Percentiles rank a stretch among this genome's conserved stretches.
Conservation (phyloP, 1,140 invertebrate species). For the Drosophila erecta region DNA sequence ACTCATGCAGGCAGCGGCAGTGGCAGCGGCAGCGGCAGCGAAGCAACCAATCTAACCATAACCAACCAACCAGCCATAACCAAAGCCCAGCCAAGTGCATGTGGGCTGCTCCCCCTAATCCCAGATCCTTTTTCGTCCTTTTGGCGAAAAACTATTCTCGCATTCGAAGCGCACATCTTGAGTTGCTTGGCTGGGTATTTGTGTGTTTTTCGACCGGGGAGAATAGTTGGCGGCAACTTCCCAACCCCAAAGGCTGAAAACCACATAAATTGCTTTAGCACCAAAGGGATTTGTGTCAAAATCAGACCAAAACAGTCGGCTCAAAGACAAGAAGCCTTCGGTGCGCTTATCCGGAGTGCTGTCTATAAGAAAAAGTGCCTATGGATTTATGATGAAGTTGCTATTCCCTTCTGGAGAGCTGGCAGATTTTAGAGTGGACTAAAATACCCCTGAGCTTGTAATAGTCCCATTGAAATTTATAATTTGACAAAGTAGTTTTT, state of each 20-base stretch:
- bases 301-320: constrained; percentile 70
- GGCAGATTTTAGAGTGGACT: background rate
- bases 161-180: constrained; percentile 52
- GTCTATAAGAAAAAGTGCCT: constrained; percentile 22
- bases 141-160: constrained; percentile 36
- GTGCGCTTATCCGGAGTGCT: constrained; percentile 13
- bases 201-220: constrained; percentile 23
- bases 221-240: constrained; percentile 28
- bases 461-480: background rate
- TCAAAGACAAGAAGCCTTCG: constrained; percentile 57
- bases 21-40: constrained; percentile 18
- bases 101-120: constrained; percentile 30
- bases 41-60: constrained; percentile 62
- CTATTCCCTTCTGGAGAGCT: constrained; percentile 23
- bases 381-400: constrained; percentile 23
- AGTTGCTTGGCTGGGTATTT: constrained; percentile 22
- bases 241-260: constrained; percentile 45
- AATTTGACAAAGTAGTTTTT: background rate
- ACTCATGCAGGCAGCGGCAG: constrained; percentile 53
- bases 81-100: constrained; percentile 68
- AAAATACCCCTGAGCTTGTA: background rate
- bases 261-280: constrained; percentile 82
- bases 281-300: constrained; percentile 81
- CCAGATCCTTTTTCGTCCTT: constrained; percentile 1
- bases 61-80: constrained; percentile 65